Base-by-base conservation (phyloP, 2,888 invertebrate species). In the Rhabditoides inermis region DNA sequence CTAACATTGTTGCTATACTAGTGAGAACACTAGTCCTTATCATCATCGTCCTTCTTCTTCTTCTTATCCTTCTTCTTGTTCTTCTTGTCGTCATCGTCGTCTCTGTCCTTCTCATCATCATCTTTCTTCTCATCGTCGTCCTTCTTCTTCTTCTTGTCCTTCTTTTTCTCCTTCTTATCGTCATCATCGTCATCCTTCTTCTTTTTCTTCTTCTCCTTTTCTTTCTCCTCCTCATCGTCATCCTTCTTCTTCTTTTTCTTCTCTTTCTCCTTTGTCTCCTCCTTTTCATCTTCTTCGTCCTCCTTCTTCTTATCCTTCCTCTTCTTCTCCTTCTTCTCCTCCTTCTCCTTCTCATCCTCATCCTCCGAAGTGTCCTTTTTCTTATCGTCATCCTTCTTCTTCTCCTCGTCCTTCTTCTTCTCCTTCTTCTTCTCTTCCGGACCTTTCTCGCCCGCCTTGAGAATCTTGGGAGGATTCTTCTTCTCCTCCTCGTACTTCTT, bases 401-500 rank as follows among this genome's bases (percentile, higher is more conserved):
- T 53, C 47, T 53, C 50, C 30, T 53, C 46, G 28, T 49, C 45
- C 18, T 54, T 47, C 42, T 58, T 36, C 42, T 51, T 41, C 48
- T 50, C 49, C 15, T 47, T 37, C 32, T 45, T 46, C n/a, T 35
- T 56, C 45, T 35, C 41, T 15, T 23, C 49, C 32, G 28, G 27
- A 2, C 23, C 47, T 5, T 49, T 30, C 30, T 45, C 39, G 26
- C 20, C 53, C 10, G 41, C 53, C 26, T 30, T 32, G 22, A 36
- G 36, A 35, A 18, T 15, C 32, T n/a, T n/a, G n/a, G n/a, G n/a
- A n/a, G n/a, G n/a, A n/a, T n/a, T 45, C 26, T 51, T 32, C 18
- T 56, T 42, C 27, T 49, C 49, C 25, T 58, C 45, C 25, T 56
- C 32, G 22, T 45, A 39, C 50, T 56, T 49, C 45, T 58, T 56